Percentiles rank a stretch among this genome's conserved stretches.
phyloP scores from a whole-genome alignment of 1,140 invertebrate species.

The Paramacrobiotus metropolitanus region DNA sequence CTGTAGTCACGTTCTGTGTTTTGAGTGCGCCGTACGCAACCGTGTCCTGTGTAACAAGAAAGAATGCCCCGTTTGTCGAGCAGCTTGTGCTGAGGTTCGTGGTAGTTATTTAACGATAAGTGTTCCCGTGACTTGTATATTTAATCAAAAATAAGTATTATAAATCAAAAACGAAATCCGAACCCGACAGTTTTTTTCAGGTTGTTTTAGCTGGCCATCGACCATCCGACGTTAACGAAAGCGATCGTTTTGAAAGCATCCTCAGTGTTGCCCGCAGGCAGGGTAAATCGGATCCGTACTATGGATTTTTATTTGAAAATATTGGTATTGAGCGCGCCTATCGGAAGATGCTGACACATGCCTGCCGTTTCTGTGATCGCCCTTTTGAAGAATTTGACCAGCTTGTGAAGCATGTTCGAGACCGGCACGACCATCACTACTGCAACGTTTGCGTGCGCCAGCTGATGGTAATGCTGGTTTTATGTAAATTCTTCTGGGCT shows the following conservation, averaged over 20 bases:
- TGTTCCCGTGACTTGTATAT: too few relatives aligned
- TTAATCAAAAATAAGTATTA: too few relatives aligned
- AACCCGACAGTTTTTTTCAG: too few relatives aligned
- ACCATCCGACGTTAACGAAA: background rate
- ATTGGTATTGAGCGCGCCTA: background rate
- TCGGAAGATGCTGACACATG: background rate
- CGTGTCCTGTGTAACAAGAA: background rate
- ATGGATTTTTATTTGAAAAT: background rate
- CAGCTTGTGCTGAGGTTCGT: background rate
- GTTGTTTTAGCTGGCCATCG: background rate
- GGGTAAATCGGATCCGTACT: background rate
- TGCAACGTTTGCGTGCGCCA: background rate
- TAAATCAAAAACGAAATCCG: too few relatives aligned
- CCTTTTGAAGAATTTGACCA: background rate
- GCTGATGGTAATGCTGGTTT: background rate
- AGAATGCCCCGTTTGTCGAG: background rate
- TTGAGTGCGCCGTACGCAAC: background rate
- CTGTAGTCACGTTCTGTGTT: background rate
- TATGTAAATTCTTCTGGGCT: background rate
- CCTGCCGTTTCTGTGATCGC: background rate
- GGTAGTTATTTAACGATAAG: too few relatives aligned
- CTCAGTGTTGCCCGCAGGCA: background rate
- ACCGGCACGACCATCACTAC: conserved; percentile 1
- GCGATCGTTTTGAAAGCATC: background rate
- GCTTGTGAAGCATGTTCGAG: background rate